phyloP scores from a whole-genome alignment of 2,888 invertebrate genomes.

The Prenolepis imparis region DNA sequence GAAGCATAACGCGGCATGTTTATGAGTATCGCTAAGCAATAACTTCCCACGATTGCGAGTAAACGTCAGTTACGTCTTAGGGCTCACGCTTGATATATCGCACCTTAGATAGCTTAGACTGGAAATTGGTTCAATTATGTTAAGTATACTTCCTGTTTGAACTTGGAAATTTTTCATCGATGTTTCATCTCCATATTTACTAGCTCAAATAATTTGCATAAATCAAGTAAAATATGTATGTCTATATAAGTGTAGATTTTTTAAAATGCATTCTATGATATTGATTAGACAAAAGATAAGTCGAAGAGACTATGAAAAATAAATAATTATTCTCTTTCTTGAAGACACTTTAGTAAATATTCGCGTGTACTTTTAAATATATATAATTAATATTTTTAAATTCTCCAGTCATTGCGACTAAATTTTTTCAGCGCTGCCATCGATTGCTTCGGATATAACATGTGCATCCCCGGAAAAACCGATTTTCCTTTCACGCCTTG shows the following conservation, averaged over 20 bases:
- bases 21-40: constrained; percentile 14
- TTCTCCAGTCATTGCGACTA: background rate
- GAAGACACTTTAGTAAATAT: no score
- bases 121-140: background rate
- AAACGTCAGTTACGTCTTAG: background rate
- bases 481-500: constrained; percentile 36
- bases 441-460: background rate
- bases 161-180: background rate
- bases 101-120: background rate
- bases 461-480: background rate
- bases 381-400: background rate
- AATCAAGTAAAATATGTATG: background rate
- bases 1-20: background rate
- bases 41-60: constrained; percentile 2
- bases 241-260: no score
- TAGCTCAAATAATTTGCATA: background rate
- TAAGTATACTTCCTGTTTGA: background rate
- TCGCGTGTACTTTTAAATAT: no score
- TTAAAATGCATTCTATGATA: background rate
- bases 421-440: background rate
- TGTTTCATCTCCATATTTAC: background rate
- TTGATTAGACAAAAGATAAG: background rate
- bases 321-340: background rate
- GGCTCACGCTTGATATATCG: background rate
- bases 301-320: no score